Conservation (phyloP, 2,113 vertebrate species). For the Beaufortia kweichowensis region DNA sequence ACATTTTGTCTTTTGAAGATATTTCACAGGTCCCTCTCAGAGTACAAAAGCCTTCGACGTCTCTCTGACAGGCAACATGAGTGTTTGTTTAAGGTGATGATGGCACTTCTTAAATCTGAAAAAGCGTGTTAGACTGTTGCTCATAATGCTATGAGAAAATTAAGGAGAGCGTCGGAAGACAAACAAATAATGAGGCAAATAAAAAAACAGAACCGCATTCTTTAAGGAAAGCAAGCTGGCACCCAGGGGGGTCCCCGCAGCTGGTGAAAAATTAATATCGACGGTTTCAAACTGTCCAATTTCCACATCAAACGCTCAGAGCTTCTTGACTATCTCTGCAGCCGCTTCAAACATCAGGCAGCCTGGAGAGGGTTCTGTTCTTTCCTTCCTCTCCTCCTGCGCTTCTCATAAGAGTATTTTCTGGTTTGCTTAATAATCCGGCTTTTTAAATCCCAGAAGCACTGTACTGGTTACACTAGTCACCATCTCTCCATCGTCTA, state of each 20-base stretch:
- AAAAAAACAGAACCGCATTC: conserved; percentile 74
- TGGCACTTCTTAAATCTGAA: conserved; percentile 39
- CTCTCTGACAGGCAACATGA: conserved; percentile 52
- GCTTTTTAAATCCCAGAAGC: conserved; percentile 83
- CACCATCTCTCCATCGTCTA: conserved; percentile 84
- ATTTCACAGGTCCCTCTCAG: conserved; percentile 33
- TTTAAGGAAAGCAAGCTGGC: conserved; percentile 45
- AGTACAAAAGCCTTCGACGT: conserved; percentile 49
- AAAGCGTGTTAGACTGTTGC: neutral
- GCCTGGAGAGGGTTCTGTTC: conserved; percentile 80
- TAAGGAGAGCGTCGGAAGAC: conserved; percentile 39
- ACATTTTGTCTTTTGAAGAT: conserved; percentile 50
- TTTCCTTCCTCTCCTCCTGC: conserved; percentile 69
- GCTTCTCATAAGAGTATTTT: conserved; percentile 67
- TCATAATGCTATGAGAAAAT: conserved; percentile 34
- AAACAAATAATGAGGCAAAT: conserved; percentile 65
- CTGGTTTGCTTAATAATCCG: conserved; percentile 64
- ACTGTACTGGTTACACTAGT: conserved; percentile 81
- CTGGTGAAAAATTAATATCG: conserved; percentile 92
- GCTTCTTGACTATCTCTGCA: conserved; percentile 78
- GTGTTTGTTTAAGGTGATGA: conserved; percentile 54
- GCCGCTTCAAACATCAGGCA: conserved; percentile 79
- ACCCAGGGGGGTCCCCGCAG: conserved; percentile 81
- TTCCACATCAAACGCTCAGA: conserved; percentile 87
- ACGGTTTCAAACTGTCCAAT: conserved; percentile 95